Evolutionary conservation across 2,797 vertebrate species (phyloP).

Genomic region (Lithobates sylvaticus): DNA sequence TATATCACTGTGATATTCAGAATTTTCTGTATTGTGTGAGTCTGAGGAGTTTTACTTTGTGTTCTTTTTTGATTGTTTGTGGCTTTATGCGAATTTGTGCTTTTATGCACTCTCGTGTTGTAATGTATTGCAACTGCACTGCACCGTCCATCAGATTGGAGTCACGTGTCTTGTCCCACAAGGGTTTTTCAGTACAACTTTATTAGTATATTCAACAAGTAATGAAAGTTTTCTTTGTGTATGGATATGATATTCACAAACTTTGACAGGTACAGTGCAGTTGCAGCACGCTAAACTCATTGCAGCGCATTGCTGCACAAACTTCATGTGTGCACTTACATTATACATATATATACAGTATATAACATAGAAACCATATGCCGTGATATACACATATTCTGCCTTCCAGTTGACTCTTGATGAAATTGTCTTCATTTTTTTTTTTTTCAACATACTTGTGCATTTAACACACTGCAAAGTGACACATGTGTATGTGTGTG

Average conservation of each 20-base stretch:
- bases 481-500: not conserved
- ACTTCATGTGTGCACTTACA: not conserved
- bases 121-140: not conserved
- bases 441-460: not conserved
- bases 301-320: not conserved
- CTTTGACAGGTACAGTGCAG: not conserved
- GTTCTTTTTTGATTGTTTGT: not conserved
- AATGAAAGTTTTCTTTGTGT: too few relatives aligned
- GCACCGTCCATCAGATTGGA: not conserved
- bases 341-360: not conserved
- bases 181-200: too few relatives aligned
- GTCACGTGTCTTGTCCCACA: not conserved
- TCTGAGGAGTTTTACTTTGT: not conserved
- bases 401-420: not conserved
- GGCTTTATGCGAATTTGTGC: not conserved
- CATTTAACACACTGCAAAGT: not conserved
- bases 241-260: not conserved
- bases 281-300: not conserved
- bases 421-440: constrained; percentile 1
- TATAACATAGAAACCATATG: not conserved
- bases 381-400: not conserved
- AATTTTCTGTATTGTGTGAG: not conserved
- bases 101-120: not conserved
- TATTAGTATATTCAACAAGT: too few relatives aligned
- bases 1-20: constrained; percentile 34